Conservation (phyloP, 2,797 vertebrate species). For the Crenichthys baileyi region DNA sequence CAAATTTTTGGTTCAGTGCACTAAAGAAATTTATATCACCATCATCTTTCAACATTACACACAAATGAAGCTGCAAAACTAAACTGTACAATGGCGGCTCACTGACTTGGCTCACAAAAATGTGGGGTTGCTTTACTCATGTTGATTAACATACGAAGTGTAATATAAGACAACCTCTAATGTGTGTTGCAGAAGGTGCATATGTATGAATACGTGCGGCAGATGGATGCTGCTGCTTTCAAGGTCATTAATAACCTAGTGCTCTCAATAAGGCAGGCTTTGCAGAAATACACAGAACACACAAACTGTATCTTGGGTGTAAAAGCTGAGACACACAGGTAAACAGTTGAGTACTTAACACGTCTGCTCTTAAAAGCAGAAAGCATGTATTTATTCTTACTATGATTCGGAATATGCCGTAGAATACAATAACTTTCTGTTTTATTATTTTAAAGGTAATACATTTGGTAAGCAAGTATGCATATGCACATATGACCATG, state of each 20-base stretch:
- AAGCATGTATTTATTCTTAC: not conserved
- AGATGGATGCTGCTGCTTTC: slow-evolving; percentile 58
- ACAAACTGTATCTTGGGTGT: not conserved
- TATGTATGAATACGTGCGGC: slow-evolving; percentile 30
- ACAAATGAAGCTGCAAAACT: slow-evolving; percentile 14
- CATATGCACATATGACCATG: slow-evolving; percentile 9
- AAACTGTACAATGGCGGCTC: not conserved
- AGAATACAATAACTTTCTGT: not conserved
- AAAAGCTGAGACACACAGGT: not conserved
- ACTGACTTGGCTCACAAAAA: slow-evolving; percentile 10
- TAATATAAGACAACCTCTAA: slow-evolving; percentile 15
- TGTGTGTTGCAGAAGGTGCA: not conserved
- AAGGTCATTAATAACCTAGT: slow-evolving; percentile 55
- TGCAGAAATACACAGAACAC: slow-evolving; percentile 27
- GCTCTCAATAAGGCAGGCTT: slow-evolving; percentile 34
- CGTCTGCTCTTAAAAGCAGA: not conserved
- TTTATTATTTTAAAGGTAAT: slow-evolving; percentile 7
- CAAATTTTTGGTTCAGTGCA: slow-evolving; percentile 9
- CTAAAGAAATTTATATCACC: slow-evolving; percentile 15
- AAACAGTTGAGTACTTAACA: not conserved
- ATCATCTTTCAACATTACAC: slow-evolving; percentile 17
- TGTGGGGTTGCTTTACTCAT: not conserved
- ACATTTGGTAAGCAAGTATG: slow-evolving; percentile 4
- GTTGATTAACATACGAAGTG: slow-evolving; percentile 11
- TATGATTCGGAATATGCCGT: not conserved